These are phyloP conservation scores for Chloropsis cyanopogon DNA, from an alignment of 2,113 vertebrate species.

Conservation along the genomic window DNA sequence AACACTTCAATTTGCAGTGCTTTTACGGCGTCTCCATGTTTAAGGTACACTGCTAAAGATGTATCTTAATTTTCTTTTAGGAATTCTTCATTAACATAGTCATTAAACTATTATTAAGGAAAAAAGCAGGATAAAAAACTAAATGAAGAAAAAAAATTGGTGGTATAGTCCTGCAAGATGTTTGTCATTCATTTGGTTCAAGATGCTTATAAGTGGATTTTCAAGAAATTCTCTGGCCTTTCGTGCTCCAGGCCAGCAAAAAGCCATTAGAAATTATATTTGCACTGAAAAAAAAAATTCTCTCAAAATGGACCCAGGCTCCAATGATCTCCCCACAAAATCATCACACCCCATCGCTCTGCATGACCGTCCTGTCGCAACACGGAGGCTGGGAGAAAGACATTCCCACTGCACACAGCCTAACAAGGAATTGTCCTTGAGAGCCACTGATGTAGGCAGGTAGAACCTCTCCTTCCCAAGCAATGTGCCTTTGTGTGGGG, in stretches of 20 bases:
- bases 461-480: not conserved
- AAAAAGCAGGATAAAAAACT: not conserved
- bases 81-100: not conserved
- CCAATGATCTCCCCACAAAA: not conserved
- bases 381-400: rapidly evolving
- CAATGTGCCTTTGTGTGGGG: not conserved
- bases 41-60: not conserved
- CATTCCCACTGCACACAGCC: not conserved
- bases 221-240: not conserved
- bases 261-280: not conserved
- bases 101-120: not conserved
- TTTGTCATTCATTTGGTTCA: not conserved
- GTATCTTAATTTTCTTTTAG: not conserved
- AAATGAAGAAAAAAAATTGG: not conserved
- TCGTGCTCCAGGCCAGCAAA: not conserved
- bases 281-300: not conserved
- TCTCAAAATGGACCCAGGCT: not conserved
- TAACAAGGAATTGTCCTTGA: not conserved
- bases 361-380: not conserved
- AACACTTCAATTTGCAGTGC: not conserved
- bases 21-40: not conserved
- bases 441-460: not conserved
- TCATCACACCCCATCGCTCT: not conserved
- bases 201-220: not conserved
- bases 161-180: not conserved